Base-by-base conservation (phyloP, 2,888 invertebrate genomes). In the Eudasyphora cyanicolor region DNA sequence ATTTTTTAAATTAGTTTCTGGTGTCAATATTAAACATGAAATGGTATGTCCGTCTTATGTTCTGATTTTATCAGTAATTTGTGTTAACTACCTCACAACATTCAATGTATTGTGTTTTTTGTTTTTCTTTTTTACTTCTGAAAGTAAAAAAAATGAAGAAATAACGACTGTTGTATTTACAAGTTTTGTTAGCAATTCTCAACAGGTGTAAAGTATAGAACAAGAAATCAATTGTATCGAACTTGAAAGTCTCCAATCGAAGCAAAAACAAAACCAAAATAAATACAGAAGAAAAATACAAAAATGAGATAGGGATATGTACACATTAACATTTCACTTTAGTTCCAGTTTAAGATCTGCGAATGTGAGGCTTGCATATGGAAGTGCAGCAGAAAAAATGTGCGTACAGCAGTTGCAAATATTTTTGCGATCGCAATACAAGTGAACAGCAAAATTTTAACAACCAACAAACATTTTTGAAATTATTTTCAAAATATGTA, bases 341-440 rank as follows among this genome's bases (percentile, higher is more conserved):
- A 83, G 79, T 83, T 83, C 74, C 73, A 76, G 51, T 76, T 79
- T 45, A n/a, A n/a, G n/a, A n/a, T n/a, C n/a, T n/a, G n/a, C n/a
- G n/a, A n/a, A n/a, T n/a, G n/a, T n/a, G n/a, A n/a, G n/a, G n/a
- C n/a, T n/a, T n/a, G n/a, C n/a, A n/a, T 83, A 1, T 57, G 57
- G 10, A 57, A 57, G 8, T 49, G 49, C 8, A 17, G 10, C 10
- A 35, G 14, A 71, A 81, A 78, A 78, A 35, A 64, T 67, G 78
- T 84, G 84, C 84, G 84, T 84, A 84, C 84, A 64, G 84, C 84
- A 80, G 84, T 84, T 84, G 84, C 84, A 84, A 84, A 84, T 84
- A 64, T 70, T 81, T 84, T 64, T 12, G 57, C n/a, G 69, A 60
- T 5, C 42, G 60, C 73, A 42, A 60, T 27, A 73, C 60, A 57